phyloP scores from a whole-genome alignment of 2,888 invertebrate species.

The Meteorus colon region DNA sequence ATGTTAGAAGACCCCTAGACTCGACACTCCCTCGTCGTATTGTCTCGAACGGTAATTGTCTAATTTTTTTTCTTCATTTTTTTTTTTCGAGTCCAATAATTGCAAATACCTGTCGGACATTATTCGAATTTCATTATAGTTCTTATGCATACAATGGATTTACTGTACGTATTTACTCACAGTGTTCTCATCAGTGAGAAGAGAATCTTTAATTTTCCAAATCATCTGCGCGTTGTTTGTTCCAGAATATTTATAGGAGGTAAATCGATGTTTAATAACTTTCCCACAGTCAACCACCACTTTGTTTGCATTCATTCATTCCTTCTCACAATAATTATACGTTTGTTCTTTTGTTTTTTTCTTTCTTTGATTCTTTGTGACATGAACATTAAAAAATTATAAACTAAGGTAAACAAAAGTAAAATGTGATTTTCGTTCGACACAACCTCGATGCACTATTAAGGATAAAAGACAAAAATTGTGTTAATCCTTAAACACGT shows the following conservation, averaged over 20 bases:
- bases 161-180: background rate
- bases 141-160: background rate
- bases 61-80: background rate
- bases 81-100: background rate
- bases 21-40: constrained; percentile 17
- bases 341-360: background rate
- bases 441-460: background rate
- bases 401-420: background rate
- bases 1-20: constrained; percentile 8
- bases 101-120: constrained; percentile 6
- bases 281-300: background rate
- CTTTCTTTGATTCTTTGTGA: background rate
- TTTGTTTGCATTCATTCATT: background rate
- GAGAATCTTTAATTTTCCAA: background rate
- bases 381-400: background rate
- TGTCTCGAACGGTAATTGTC: constrained; percentile 3
- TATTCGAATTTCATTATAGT: background rate
- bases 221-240: background rate
- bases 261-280: background rate
- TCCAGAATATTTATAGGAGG: background rate
- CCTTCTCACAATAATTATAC: background rate
- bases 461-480: background rate
- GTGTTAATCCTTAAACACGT: background rate
- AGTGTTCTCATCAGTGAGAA: no score
- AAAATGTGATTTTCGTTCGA: background rate